Conservation (phyloP, 35 echinoderm and acorn worm genomes). For the Acanthaster planci region DNA sequence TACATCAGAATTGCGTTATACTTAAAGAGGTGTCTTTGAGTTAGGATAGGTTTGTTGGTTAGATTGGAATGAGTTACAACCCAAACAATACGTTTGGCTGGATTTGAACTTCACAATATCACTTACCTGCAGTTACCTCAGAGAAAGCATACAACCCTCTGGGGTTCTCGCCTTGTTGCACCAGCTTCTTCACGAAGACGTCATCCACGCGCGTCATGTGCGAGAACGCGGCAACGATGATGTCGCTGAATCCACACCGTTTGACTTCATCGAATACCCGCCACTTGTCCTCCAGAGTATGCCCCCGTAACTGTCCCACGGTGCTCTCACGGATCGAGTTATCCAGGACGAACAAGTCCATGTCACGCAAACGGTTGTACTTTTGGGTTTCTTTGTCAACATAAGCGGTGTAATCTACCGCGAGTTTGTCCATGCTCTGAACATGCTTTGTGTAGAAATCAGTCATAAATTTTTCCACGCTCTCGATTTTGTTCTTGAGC, state of each 20-base stretch:
- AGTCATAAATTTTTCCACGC: no score
- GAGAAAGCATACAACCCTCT: slow-evolving; percentile 40
- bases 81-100: no score
- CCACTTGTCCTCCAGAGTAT: slow-evolving; percentile 44
- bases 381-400: neutral
- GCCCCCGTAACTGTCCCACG: slow-evolving; percentile 36
- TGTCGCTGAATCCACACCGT: slow-evolving; percentile 26
- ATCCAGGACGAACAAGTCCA: slow-evolving; percentile 43
- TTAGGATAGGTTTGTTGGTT: no score
- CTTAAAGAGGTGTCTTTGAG: no score
- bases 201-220: slow-evolving; percentile 48
- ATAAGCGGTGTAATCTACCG: neutral
- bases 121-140: slow-evolving; percentile 48
- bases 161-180: slow-evolving; percentile 46
- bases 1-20: no score
- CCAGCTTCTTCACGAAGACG: slow-evolving; percentile 49
- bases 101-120: no score
- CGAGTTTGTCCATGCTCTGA: neutral
- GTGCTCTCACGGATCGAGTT: slow-evolving; percentile 54
- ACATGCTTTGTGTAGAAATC: no score
- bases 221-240: slow-evolving; percentile 43
- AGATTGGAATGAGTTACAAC: no score
- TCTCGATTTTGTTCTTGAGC: no score
- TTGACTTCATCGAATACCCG: slow-evolving; percentile 31
- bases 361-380: neutral